Evolutionary conservation across 2,888 invertebrate species (phyloP), one percentile per base, ranked within the genome.

Genomic region (Ecliptopera silaceata): DNA sequence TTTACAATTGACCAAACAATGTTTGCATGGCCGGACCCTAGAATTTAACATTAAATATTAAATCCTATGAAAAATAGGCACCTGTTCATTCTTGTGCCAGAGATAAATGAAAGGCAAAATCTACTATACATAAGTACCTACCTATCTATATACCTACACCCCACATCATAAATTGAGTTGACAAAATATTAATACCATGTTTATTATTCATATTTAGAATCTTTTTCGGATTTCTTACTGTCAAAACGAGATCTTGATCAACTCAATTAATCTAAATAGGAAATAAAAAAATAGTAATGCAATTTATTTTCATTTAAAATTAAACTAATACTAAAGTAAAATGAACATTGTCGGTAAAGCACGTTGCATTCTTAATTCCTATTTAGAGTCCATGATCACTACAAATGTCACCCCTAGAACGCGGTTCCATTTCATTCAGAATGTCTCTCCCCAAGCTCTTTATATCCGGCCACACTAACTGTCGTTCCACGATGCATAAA

Each of bases 1-100:
- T 89, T 86, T 89, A 89, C 90, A 90, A 86, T 88, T 88, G 87
- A 88, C 88, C 80, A 68, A 78, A 79, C 80, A 77, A 74, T 76
- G 70, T 77, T 79, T 81, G 80, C 76, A 78, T 75, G 81, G 76
- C 80, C 72, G 80, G 77, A 74, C 56, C 53, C 60, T 65, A 64
- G 68, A 65, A 66, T 66, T 61, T 58, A 64, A 66, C 61, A 66
- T 66, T 66, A 42, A 41, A 66, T 66, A 66, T 66, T 63, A 64
- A 64, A 64, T 63, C 50, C 63, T 59, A 56, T 51, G 17, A 41
- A 49, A 57, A 48, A 56, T 48, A 57, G 59, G 61, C 59, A 63
- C 61, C 41, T 48, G 44, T 56, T 44, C 45, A 39, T 54, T 58
- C 22, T 48, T 54, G 51, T 57, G 63, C 60, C 63, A 41, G 36